Evolutionary conservation across 2,888 invertebrate species (phyloP).

Genomic region (Nemotelus nigrinus): DNA sequence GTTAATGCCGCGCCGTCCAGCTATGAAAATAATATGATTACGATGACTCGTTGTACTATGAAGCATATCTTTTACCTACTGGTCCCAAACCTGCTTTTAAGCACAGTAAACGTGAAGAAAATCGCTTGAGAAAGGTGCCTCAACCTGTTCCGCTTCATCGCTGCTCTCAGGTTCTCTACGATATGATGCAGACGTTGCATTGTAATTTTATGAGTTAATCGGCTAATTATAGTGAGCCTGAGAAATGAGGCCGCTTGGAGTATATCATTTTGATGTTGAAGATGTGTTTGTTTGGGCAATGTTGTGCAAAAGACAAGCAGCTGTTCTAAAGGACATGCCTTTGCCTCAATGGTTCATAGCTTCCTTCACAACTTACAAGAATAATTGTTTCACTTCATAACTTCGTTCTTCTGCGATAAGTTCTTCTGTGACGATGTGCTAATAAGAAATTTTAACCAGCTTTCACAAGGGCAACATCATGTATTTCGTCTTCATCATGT

Average conservation of each 20-base stretch:
- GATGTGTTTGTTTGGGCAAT: constrained; percentile 4
- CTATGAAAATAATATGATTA: constrained; percentile 51
- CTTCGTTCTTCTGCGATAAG: constrained; percentile 13
- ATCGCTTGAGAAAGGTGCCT: constrained; percentile 57
- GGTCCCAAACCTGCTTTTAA: constrained; percentile 52
- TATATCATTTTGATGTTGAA: constrained; percentile 35
- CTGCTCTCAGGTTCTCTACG: constrained; percentile 2
- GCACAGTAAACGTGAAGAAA: constrained; percentile 58
- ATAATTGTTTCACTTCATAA: constrained; percentile 9
- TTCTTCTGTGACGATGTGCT: neutral
- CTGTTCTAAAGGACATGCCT: neutral
- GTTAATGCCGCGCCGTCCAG: constrained; percentile 52
- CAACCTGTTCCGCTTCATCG: constrained; percentile 47
- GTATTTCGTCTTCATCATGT: constrained; percentile 55
- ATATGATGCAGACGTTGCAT: neutral
- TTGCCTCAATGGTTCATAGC: constrained; percentile 13
- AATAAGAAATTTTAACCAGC: constrained; percentile 60
- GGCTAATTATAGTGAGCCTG: neutral
- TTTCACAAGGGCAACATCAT: constrained; percentile 52
- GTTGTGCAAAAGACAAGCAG: constrained; percentile 22
- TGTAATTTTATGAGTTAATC: neutral
- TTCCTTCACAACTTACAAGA: constrained; percentile 7
- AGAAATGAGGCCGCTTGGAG: constrained; percentile 23
- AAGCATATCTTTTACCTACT: constrained; percentile 21
- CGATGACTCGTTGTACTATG: constrained; percentile 44